Percentiles rank a stretch among this genome's conserved stretches.
phyloP scores from a whole-genome alignment of 2,888 invertebrate species.

The Sinohyriopsis cumingii region DNA sequence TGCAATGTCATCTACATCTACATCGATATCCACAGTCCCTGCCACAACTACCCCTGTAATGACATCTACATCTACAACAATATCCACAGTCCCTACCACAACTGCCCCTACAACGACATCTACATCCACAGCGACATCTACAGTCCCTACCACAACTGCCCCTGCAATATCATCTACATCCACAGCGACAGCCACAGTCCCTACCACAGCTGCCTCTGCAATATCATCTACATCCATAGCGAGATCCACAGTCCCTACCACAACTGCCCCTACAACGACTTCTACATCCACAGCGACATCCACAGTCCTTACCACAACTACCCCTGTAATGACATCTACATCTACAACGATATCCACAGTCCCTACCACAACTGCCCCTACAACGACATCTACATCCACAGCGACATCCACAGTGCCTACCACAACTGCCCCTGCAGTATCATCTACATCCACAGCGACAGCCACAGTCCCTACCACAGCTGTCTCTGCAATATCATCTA shows the following conservation, averaged over 20 bases:
- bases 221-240: too few relatives aligned
- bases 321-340: neutral
- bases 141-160: neutral
- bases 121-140: too few relatives aligned
- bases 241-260: too few relatives aligned
- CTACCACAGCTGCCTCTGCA: too few relatives aligned
- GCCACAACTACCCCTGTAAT: neutral
- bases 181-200: too few relatives aligned
- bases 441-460: neutral
- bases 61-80: neutral
- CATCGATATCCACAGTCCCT: neutral
- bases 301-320: neutral
- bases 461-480: neutral
- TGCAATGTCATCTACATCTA: neutral
- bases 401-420: neutral
- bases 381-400: neutral
- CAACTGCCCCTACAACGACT: neutral
- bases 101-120: neutral
- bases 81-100: too few relatives aligned
- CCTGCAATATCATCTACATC: neutral
- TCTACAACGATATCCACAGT: neutral
- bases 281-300: neutral
- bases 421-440: neutral
- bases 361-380: neutral
- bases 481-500: neutral